Percentiles rank a stretch among this genome's conserved stretches.
Conservation (phyloP, 2,113 vertebrate species). For the Agelaius tricolor region DNA sequence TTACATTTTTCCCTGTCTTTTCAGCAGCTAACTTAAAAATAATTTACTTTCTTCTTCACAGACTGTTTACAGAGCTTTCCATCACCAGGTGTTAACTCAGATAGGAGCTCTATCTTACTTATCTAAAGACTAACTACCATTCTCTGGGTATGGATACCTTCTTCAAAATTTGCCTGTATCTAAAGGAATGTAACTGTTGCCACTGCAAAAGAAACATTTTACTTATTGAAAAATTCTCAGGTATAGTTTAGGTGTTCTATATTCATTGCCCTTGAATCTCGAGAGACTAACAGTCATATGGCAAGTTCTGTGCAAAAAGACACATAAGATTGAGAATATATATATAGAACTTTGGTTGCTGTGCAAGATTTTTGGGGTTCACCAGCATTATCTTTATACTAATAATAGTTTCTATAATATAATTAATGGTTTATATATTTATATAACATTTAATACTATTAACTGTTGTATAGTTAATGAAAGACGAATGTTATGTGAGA, state of each 20-base stretch:
- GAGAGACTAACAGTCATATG: accelerated
- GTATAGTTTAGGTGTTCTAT: not conserved
- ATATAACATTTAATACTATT: not conserved
- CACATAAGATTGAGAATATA: not conserved
- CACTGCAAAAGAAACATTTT: not conserved
- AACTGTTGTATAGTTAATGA: not conserved
- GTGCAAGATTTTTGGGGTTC: not conserved
- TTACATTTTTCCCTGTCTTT: not conserved
- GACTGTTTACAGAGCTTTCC: not conserved
- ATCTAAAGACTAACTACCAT: not conserved
- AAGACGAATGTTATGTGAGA: not conserved
- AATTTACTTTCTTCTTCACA: not conserved
- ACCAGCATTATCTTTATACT: not conserved
- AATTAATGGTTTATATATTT: not conserved
- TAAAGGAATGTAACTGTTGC: not conserved
- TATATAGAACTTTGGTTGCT: not conserved
- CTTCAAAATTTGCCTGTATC: not conserved
- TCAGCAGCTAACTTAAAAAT: not conserved
- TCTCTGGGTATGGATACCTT: not conserved
- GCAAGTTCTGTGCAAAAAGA: not conserved
- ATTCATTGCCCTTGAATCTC: not conserved
- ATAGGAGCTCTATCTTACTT: not conserved
- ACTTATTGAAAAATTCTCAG: not conserved
- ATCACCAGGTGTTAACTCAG: not conserved
- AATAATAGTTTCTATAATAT: not conserved